A percentile compares a stretch with the other conserved stretches of the same genome.
These are phyloP conservation scores for Heliconius hermathena DNA, from an alignment of 1,140 invertebrate genomes.

Conservation along the genomic window DNA sequence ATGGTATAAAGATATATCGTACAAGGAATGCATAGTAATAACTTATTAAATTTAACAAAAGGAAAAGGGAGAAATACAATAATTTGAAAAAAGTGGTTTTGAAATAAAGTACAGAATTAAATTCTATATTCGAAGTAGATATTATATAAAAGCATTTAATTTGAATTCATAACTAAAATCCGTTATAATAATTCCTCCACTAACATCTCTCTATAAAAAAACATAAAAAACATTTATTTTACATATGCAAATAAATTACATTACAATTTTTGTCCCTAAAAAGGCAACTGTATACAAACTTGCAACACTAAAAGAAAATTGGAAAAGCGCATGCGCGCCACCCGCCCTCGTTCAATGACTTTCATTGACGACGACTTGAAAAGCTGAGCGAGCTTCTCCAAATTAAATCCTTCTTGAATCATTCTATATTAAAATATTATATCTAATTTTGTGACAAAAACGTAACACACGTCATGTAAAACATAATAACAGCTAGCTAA, in stretches of 20 bases:
- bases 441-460: background rate
- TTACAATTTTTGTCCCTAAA: background rate
- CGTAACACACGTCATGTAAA: background rate
- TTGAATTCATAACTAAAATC: too few species aligned
- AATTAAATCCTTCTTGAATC: slow-evolving; percentile 33
- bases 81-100: too few species aligned
- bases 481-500: background rate
- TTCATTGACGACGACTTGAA: slow-evolving; percentile 45
- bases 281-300: slow-evolving; percentile 39
- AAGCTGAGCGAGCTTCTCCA: slow-evolving; percentile 35
- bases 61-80: too few species aligned
- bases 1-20: background rate
- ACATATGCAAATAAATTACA: background rate
- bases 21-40: too few species aligned
- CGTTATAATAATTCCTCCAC: too few species aligned
- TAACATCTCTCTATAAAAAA: background rate
- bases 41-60: too few species aligned
- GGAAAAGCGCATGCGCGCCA: slow-evolving; percentile 59
- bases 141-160: too few species aligned
- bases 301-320: slow-evolving; percentile 52
- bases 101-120: too few species aligned
- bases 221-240: background rate
- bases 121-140: too few species aligned
- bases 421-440: slow-evolving; percentile 33
- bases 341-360: slow-evolving; percentile 73